These are phyloP conservation scores for Bursaphelenchus mucronatus DNA, from an alignment of 1,140 invertebrate genomes.

Conservation along the genomic window DNA sequence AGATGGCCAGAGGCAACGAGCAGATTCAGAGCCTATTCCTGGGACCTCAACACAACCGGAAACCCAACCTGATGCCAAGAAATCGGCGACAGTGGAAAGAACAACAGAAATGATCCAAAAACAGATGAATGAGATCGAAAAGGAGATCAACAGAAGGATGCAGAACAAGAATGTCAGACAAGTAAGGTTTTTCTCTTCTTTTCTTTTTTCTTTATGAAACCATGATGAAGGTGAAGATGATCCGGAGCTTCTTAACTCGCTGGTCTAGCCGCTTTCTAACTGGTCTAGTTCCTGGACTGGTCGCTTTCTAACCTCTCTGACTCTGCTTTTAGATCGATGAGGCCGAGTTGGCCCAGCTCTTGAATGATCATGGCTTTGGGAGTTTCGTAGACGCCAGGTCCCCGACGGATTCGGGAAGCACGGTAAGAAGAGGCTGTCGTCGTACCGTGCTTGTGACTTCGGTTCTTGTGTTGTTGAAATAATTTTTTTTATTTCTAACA, in stretches of 20 bases:
- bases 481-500: background rate
- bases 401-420: constrained; percentile 10
- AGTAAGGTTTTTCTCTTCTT: constrained; percentile 30
- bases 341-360: constrained; percentile 40
- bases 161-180: constrained; percentile 60
- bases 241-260: too few relatives aligned
- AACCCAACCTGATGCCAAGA: constrained; percentile 17
- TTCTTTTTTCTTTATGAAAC: background rate
- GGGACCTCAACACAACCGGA: constrained; percentile 6
- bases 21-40: too few relatives aligned
- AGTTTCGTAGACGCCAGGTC: constrained; percentile 27
- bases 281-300: too few relatives aligned
- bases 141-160: constrained; percentile 53
- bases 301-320: constrained; percentile 31
- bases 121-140: constrained; percentile 58
- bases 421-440: constrained; percentile 10
- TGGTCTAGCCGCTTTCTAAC: too few relatives aligned
- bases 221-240: background rate
- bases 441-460: constrained; percentile 16
- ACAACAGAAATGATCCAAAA: constrained; percentile 54
- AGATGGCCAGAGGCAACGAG: too few relatives aligned
- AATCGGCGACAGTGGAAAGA: constrained; percentile 19
- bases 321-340: constrained; percentile 50
- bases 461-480: background rate
- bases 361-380: constrained; percentile 44